Base-by-base conservation (phyloP, 1,140 invertebrate species). In the Panulirus ornatus region DNA sequence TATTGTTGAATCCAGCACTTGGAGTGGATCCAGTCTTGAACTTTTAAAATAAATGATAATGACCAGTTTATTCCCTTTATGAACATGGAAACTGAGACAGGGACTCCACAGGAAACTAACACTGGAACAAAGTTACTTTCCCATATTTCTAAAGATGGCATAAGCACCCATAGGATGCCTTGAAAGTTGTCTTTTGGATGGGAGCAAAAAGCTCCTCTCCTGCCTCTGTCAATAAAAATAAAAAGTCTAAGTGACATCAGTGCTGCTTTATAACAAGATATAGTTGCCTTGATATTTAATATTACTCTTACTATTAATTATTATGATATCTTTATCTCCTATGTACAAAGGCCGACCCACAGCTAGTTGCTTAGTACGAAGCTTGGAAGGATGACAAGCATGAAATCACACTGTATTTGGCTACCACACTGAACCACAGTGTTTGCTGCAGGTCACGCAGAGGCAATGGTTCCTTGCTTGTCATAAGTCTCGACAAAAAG, bases 281-380 rank as follows among this genome's bases (percentile, higher is more conserved):
- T 88, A 88, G 63, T 88, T 88, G 86, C 86, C 86, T 82, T 88
- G 86, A 88, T 88, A 88, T 88, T 87, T 88, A 88, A 82, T 88
- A 88, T 81, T 86, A 75, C 42, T 73, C 84, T 88, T 88, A 88
- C 70, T 71, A 88, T 82, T 88, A 88, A 88, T 88, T 88, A 88
- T 88, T 88, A 88, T 88, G 86, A 88, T 88, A 88, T 88, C 86
- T 88, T 40, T 88, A 88, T 88, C 78, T 82, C 85, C 73, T 88
- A 88, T 88, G 86, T 88, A 88, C 86, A 88, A 88, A 88, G 86
- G 86, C 86, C 86, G 66, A 88, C 86, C 86, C 86, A 88, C 78
- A 88, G 86, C 86, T 88, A 88, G 76, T 71, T 88, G 86, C 86
- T 88, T 88, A 88, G 86, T 86, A 88, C 73, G 58, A 88, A 88